Base-by-base conservation (phyloP, 2,797 vertebrate genomes). In the Odontamblyopus rebecca region DNA sequence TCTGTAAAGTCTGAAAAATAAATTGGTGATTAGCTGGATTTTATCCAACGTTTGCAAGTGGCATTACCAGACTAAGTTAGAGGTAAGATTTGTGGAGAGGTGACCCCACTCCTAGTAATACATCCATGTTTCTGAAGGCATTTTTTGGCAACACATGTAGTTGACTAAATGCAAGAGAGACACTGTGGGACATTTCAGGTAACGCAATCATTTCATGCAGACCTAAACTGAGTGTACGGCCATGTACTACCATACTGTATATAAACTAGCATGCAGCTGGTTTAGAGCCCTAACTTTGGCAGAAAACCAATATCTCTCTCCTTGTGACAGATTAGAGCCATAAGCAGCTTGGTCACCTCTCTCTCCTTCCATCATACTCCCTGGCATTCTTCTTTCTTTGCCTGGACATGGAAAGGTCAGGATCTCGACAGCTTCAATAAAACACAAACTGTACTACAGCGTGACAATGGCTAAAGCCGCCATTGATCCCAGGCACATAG, bases 401-500 rank as follows among this genome's bases (percentile, higher is more conserved):
- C 11, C 38, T 16, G 51, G 74, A 82, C 81, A 70, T 1, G 23
- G 63, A 84, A 84, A 84, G 85, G 87, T 89, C 85, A 74, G 67
- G 63, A 72, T 68, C 75, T 71, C 32, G 75, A 82, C 81, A 80
- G 78, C 75, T 81, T 82, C 75, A 73, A 82, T 88, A 86, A 89
- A 86, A 82, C 81, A 86, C 81, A 15, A 41, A 35, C 67, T 29
- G 79, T 19, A 13, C 63, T 41, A 57, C 80, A 35, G 6, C 16
- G 71, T 67, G 75, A 74, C 75, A 38, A 54, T 2, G 30, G 66
- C 63, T 68, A 53, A 74, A 77, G 11, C 71, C 67, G 0, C 27
- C 67, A 81, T 67, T 69, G 79, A 85, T 81, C 82, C 44, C 44
- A 48, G 44, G 27, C 65, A 30, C 51, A 1, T 38, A 30, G 64